Evolutionary conservation across 2,797 vertebrate species (phyloP).

Genomic region (Rousettus madagascariensis): DNA sequence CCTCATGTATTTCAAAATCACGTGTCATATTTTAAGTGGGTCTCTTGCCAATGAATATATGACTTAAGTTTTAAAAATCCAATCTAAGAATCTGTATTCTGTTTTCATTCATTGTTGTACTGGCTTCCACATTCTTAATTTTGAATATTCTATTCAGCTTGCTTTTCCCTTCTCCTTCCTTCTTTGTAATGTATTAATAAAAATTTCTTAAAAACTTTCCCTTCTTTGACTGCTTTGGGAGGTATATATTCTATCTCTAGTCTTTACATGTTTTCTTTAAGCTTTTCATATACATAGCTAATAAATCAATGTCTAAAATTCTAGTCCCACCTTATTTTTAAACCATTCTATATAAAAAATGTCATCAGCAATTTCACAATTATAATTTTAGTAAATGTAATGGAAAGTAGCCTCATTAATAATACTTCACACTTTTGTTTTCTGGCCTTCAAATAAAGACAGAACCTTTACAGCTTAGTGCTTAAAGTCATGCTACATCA

Average conservation of each 20-base stretch:
- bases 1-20: neutral
- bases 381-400: neutral
- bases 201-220: neutral
- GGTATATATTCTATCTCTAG: neutral
- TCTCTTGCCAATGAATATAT: neutral
- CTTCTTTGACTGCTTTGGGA: neutral
- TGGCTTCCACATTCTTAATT: neutral
- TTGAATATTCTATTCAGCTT: neutral
- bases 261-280: neutral
- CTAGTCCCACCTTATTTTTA: neutral
- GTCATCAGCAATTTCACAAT: neutral
- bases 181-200: neutral
- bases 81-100: neutral
- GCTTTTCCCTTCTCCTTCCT: neutral
- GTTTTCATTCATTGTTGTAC: neutral
- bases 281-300: neutral
- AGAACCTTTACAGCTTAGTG: neutral
- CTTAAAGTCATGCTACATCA: neutral
- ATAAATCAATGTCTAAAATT: neutral
- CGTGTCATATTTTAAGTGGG: neutral
- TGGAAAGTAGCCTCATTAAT: slow-evolving; percentile 24
- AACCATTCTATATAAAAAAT: neutral
- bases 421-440: slow-evolving; percentile 34
- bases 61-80: neutral
- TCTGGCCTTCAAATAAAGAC: slow-evolving; percentile 16